Evolutionary conservation across 2,113 vertebrate genomes (phyloP), one percentile per base, ranked within the genome.

Genomic region (Reinhardtius hippoglossoides): DNA sequence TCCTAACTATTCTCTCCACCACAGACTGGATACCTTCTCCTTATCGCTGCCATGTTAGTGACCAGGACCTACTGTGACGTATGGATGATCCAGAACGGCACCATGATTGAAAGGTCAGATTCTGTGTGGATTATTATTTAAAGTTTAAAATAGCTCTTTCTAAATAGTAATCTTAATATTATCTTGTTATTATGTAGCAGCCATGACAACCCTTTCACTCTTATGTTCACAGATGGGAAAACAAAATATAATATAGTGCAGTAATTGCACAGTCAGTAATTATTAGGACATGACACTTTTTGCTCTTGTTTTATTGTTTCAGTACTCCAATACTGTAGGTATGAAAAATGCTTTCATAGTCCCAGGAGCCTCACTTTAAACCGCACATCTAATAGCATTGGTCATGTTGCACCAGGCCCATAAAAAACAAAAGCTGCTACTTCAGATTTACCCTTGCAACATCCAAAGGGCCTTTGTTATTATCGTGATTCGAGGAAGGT

Each of bases 21-120:
- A 69, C 84, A 99, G 98, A 95, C 96, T 23, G 96, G 96, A 67
- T 99, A 97, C 92, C 95, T 99, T 76, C 1, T 97, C 82, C 89
- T 99, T 48, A 98, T 99, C 77, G 98, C 98, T 48, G 89, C 93
- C 71, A 98, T 96, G 96, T 93, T 99, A 87, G 95, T 99, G 59
- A 85, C 96, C 74, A 95, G 98, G 80, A 99, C 98, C 2, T 99
- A 98, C 56, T 99, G 98, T 91, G 98, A 99, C 48, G 97, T 99
- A 62, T 99, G 98, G 98, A 99, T 99, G 98, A 99, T 99, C 94
- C 97, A 99, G 72, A 99, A 99, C 68, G 98, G 97, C 66, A 99
- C 98, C 63, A 95, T 98, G 91, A 99, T 99, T 85, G 98, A 99
- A 96, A 99, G 98, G 98, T 99, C 94, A 73, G 87, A 78, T 13